Base-by-base conservation (phyloP, 2,113 vertebrate genomes). In the Chloropsis hardwickii region DNA sequence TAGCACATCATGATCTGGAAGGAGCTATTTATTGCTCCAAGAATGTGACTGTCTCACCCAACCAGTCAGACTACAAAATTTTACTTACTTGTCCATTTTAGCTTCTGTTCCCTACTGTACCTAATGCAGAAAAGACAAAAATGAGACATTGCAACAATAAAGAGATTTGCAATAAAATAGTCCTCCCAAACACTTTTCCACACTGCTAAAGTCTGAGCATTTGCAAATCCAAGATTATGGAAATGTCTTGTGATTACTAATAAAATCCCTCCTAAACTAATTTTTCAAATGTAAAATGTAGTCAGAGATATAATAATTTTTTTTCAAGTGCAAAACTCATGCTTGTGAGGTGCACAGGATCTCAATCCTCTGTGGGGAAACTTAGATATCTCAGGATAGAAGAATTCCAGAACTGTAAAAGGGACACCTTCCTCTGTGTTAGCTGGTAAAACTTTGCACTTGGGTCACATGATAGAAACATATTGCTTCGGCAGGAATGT, bases 1-100 rank as follows among this genome's bases (percentile, higher is more conserved):
- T 80, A 92, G 95, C 76, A 95, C 90, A 94, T 86, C 92, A 80
- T 94, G 90, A 97, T 95, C 95, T 96, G 72, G 71, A 95, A 78
- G 81, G 88, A 92, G 61, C 28, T 94, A 95, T 82, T 93, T 92
- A 91, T 94, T 92, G 76, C 33, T 88, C 81, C 64, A 72, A 90
- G 92, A 89, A 84, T 88, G 66, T 89, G 84, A 91, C 73, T 61
- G 54, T 84, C 84, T 88, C 66, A n/a, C 62, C 27, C 72, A 92
- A 95, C 76, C 61, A 42, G 74, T 85, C 56, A 76, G 48, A 69
- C 81, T 33, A 94, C 76, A 84, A 91, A 82, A 92, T 88, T 86
- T 78, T 86, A 81, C 83, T 80, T 86, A 81, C 57, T 92, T 82
- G 60, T 72, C 35, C 73, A 31, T 74, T 81, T 87, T 67, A 54